These are phyloP conservation scores for Toxotes jaculatrix DNA, from an alignment of 2,113 vertebrate species.

Conservation along the genomic window DNA sequence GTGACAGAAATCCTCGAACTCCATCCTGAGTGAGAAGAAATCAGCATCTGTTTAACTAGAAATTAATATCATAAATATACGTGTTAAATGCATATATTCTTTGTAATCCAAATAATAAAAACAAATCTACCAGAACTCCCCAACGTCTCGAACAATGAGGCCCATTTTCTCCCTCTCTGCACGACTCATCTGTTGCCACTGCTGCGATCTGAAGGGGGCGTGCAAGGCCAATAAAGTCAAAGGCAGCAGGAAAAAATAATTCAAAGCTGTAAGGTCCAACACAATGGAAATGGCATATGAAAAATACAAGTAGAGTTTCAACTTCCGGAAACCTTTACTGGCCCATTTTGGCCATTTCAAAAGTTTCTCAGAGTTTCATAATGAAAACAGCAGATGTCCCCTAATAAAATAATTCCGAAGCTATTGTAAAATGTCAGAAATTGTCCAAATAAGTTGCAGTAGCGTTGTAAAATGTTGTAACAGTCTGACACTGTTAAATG, in stretches of 20 bases:
- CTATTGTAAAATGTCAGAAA: conserved; percentile 61
- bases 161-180: conserved; percentile 85
- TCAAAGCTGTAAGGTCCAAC: not conserved
- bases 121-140: conserved; percentile 85
- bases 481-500: conserved; percentile 34
- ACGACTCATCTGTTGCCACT: conserved; percentile 84
- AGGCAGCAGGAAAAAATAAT: not conserved
- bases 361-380: conserved; percentile 48
- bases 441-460: conserved; percentile 45
- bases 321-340: conserved; percentile 61
- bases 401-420: conserved; percentile 48
- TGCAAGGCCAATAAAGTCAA: conserved; percentile 18
- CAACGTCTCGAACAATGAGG: conserved; percentile 83
- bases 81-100: not conserved
- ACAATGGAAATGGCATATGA: conserved; percentile 35
- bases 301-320: conserved; percentile 44
- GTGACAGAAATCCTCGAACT: conserved; percentile 86
- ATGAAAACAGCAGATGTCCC: conserved; percentile 60
- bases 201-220: conserved; percentile 79
- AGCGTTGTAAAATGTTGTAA: conserved; percentile 47
- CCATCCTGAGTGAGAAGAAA: conserved; percentile 81
- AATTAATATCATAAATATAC: not conserved
- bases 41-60: not conserved
- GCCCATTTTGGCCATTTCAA: conserved; percentile 49
- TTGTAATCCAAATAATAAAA: not conserved